Conservation (phyloP, 2,888 invertebrate genomes). For the Polyommatus icarus region DNA sequence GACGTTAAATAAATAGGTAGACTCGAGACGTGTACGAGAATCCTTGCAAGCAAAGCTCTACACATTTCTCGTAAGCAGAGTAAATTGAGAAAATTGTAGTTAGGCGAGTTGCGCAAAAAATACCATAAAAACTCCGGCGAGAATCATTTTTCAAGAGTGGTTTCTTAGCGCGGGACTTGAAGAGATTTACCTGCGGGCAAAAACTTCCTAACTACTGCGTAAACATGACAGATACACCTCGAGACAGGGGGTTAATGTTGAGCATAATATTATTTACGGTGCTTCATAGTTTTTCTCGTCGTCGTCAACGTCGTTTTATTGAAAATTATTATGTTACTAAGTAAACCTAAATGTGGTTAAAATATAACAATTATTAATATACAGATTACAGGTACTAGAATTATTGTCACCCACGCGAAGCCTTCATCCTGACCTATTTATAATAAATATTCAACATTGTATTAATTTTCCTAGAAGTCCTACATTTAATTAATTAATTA, state of each 20-base stretch:
- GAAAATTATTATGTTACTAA: too few relatives aligned
- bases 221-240: slow-evolving; percentile 15
- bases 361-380: neutral
- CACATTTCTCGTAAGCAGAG: slow-evolving; percentile 45
- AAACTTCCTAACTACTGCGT: slow-evolving; percentile 18
- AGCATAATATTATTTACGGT: neutral
- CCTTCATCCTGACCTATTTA: neutral
- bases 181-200: slow-evolving; percentile 56
- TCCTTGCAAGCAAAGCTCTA: slow-evolving; percentile 31
- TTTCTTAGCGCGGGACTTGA: slow-evolving; percentile 57
- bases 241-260: neutral
- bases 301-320: neutral
- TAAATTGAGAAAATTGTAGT: slow-evolving; percentile 63
- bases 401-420: neutral
- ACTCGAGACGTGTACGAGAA: slow-evolving; percentile 31
- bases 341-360: neutral
- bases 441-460: neutral
- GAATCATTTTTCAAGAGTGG: slow-evolving; percentile 70
- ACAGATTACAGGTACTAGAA: neutral
- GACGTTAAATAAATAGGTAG: slow-evolving; percentile 21
- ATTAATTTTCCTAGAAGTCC: neutral
- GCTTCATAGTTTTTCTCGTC: neutral
- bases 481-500: neutral
- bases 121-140: slow-evolving; percentile 61
- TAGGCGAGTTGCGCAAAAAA: slow-evolving; percentile 49